These are phyloP conservation scores for Sebastolobus alascanus DNA, from an alignment of 2,797 vertebrate species.

Conservation along the genomic window DNA sequence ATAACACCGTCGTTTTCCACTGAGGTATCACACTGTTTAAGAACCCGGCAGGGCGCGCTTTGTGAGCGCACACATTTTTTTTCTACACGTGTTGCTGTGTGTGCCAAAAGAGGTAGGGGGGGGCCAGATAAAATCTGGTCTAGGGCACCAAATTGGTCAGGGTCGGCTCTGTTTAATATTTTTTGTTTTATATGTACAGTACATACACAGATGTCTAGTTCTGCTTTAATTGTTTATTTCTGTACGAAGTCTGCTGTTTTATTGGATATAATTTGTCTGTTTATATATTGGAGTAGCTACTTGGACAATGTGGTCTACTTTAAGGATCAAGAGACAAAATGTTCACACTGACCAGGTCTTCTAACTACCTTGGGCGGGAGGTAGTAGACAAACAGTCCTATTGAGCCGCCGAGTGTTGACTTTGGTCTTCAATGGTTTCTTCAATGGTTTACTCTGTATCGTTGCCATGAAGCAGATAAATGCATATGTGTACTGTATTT, in stretches of 20 bases:
- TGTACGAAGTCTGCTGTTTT: background rate
- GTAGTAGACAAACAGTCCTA: constrained; percentile 66
- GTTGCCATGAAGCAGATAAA: constrained; percentile 74
- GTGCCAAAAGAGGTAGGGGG: too few species aligned
- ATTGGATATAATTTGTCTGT: constrained; percentile 5
- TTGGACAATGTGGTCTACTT: constrained; percentile 45
- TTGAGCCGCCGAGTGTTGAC: constrained; percentile 75
- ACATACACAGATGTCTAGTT: background rate
- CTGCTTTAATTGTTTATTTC: constrained; percentile 9
- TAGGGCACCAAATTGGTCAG: too few species aligned
- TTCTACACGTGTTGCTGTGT: too few species aligned
- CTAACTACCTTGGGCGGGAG: constrained; percentile 28
- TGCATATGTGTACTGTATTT: constrained; percentile 79
- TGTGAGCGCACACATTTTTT: too few species aligned
- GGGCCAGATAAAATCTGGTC: too few species aligned
- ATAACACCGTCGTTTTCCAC: too few species aligned
- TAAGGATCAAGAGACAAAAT: constrained; percentile 46
- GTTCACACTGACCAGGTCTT: constrained; percentile 38
- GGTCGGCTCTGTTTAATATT: background rate
- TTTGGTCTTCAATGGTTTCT: constrained; percentile 79
- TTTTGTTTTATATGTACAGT: background rate
- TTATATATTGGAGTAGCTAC: constrained; percentile 6
- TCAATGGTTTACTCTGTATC: constrained; percentile 72
- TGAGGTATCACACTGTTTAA: too few species aligned
- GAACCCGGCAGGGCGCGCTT: too few species aligned